Conservation (phyloP, 2,888 invertebrate genomes). For the Bugula neritina region DNA sequence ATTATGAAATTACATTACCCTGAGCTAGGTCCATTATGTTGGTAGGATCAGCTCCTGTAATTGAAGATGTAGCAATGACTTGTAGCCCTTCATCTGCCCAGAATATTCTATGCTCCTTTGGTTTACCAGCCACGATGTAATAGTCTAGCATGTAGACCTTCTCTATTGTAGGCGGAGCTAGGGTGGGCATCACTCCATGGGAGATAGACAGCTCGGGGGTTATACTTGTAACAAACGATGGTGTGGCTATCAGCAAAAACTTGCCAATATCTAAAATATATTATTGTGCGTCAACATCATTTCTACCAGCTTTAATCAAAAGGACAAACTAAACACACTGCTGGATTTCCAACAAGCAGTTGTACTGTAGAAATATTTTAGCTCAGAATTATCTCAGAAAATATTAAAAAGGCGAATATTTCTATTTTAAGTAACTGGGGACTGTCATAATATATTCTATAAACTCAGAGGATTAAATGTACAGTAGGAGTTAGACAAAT, state of each 20-base stretch:
- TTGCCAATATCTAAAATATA: conserved; percentile 64
- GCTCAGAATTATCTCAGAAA: too few relatives aligned
- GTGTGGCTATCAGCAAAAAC: conserved; percentile 68
- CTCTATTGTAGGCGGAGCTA: neutral
- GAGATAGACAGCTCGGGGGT: neutral
- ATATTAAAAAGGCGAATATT: too few relatives aligned
- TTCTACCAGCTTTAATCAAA: too few relatives aligned
- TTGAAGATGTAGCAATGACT: neutral
- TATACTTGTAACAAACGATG: neutral
- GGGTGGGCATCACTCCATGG: conserved; percentile 16
- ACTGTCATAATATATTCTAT: too few relatives aligned
- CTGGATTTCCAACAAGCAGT: too few relatives aligned
- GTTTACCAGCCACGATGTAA: conserved; percentile 30
- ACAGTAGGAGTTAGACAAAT: too few relatives aligned
- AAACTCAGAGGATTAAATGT: too few relatives aligned
- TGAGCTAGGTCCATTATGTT: neutral
- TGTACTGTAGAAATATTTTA: too few relatives aligned
- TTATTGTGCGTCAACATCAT: too few relatives aligned
- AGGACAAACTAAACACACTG: too few relatives aligned
- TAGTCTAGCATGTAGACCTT: conserved; percentile 13
- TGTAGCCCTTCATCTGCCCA: conserved; percentile 64
- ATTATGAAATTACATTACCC: neutral
- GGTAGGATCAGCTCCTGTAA: neutral
- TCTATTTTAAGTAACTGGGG: too few relatives aligned
- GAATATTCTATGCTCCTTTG: conserved; percentile 62